A percentile compares a stretch with the other conserved stretches of the same genome.
phyloP scores from a whole-genome alignment of 2,797 vertebrate species.

The Clarias laeviceps region DNA sequence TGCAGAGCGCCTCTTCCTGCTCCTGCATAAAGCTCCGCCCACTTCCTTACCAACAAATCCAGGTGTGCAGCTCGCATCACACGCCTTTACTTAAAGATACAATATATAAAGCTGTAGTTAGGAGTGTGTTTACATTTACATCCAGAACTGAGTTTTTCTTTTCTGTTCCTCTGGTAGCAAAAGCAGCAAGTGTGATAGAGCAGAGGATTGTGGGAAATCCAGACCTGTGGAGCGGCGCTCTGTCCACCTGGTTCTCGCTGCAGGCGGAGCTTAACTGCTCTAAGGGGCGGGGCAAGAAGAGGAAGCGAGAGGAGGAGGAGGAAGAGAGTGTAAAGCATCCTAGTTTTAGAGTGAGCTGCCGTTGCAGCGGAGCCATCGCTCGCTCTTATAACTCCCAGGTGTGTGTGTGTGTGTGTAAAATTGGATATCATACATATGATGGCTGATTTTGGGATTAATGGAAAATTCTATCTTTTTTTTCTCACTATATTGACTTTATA shows the following conservation, averaged over 20 bases:
- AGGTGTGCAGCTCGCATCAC: conserved; percentile 57
- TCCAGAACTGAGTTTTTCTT: background rate
- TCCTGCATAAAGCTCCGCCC: conserved; percentile 76
- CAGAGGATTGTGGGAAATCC: conserved; percentile 72
- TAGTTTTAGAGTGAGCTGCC: conserved; percentile 88
- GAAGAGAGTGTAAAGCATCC: conserved; percentile 39
- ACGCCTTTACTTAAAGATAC: background rate
- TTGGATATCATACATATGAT: background rate
- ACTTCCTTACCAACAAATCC: conserved; percentile 68
- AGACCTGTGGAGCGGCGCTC: conserved; percentile 70
- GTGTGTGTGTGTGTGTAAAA: conserved; percentile 20
- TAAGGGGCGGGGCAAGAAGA: conserved; percentile 43
- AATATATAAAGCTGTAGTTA: too few relatives aligned
- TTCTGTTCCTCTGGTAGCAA: conserved; percentile 58
- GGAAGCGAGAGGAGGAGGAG: conserved; percentile 42
- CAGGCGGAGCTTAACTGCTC: conserved; percentile 63
- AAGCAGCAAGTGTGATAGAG: conserved; percentile 70
- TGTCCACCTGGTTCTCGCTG: conserved; percentile 75
- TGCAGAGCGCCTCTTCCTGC: conserved; percentile 86
- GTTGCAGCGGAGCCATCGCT: conserved; percentile 81
- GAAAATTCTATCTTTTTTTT: background rate
- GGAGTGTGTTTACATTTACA: background rate
- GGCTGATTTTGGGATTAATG: background rate
- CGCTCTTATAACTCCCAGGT: conserved; percentile 80
- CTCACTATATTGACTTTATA: background rate